These are phyloP conservation scores for Hartigia nigra DNA, from an alignment of 2,888 invertebrate species.

Conservation along the genomic window DNA sequence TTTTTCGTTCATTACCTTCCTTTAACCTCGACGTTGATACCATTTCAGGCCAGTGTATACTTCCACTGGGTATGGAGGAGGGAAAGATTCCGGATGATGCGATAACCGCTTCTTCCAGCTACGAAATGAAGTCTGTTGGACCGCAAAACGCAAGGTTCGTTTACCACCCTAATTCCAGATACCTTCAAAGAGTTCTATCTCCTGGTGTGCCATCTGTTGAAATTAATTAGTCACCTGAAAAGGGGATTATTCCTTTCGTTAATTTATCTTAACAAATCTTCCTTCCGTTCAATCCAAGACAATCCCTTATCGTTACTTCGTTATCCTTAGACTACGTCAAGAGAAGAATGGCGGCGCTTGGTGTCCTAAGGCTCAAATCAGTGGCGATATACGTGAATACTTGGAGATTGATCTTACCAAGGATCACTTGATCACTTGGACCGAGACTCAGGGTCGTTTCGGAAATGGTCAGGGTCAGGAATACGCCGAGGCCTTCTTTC, in stretches of 20 bases:
- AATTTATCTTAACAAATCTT: background rate
- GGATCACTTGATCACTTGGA: slow-evolving; percentile 83
- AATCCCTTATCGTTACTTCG: background rate
- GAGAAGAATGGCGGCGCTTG: slow-evolving; percentile 92
- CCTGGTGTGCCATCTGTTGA: background rate
- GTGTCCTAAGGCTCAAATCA: slow-evolving; percentile 88
- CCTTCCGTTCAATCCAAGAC: background rate
- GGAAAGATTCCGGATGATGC: slow-evolving; percentile 86
- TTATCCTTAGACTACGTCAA: slow-evolving; percentile 77
- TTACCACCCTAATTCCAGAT: background rate
- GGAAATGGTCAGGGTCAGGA: slow-evolving; percentile 92
- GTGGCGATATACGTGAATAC: slow-evolving; percentile 81
- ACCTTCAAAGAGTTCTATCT: background rate
- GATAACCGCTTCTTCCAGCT: slow-evolving; percentile 86
- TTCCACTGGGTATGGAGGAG: slow-evolving; percentile 88
- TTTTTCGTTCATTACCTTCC: background rate
- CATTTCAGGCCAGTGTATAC: slow-evolving; percentile 74
- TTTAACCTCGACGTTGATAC: slow-evolving; percentile 31
- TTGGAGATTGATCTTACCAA: slow-evolving; percentile 82
- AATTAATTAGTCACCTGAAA: background rate
- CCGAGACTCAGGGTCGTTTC: slow-evolving; percentile 91
- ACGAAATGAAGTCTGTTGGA: slow-evolving; percentile 87
- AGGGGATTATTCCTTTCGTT: background rate
- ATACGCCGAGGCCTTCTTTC: slow-evolving; percentile 83
- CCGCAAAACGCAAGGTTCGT: slow-evolving; percentile 88